Evolutionary conservation across 1,140 invertebrate species (phyloP).

Genomic region (Archivesica marissinica): DNA sequence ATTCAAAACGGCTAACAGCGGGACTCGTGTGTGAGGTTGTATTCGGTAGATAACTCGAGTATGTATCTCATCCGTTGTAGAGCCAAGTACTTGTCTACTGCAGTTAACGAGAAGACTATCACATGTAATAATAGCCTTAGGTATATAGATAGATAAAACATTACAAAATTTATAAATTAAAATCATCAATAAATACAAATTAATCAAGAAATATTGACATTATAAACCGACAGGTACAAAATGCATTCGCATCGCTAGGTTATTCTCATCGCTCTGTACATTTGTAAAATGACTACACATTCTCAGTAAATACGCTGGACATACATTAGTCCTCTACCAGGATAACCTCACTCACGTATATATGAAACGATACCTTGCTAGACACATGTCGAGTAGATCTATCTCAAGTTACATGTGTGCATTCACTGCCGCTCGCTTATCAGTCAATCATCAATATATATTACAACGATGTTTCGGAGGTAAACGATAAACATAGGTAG

Average conservation of each 20-base stretch:
- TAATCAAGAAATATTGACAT: conserved; percentile 42
- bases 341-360: too few relatives aligned
- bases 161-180: conserved; percentile 64
- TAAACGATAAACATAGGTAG: conserved; percentile 39
- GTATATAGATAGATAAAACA: conserved; percentile 45
- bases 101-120: conserved; percentile 54
- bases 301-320: too few relatives aligned
- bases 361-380: not conserved
- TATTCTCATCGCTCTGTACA: conserved; percentile 14
- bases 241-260: conserved; percentile 12
- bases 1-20: conserved; percentile 3
- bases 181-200: conserved; percentile 62
- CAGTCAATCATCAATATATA: conserved; percentile 7
- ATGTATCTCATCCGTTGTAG: conserved; percentile 60
- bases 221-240: conserved; percentile 49
- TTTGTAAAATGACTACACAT: conserved; percentile 11
- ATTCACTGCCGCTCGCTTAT: too few relatives aligned
- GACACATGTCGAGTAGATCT: not conserved
- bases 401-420: conserved; percentile 8
- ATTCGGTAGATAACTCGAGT: conserved; percentile 32
- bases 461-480: not conserved
- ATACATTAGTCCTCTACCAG: too few relatives aligned
- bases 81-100: conserved; percentile 65
- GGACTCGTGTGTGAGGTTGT: conserved; percentile 57
- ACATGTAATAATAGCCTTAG: conserved; percentile 15